Base-by-base conservation (phyloP, 1,140 invertebrate genomes). In the Heterodera carotae region DNA sequence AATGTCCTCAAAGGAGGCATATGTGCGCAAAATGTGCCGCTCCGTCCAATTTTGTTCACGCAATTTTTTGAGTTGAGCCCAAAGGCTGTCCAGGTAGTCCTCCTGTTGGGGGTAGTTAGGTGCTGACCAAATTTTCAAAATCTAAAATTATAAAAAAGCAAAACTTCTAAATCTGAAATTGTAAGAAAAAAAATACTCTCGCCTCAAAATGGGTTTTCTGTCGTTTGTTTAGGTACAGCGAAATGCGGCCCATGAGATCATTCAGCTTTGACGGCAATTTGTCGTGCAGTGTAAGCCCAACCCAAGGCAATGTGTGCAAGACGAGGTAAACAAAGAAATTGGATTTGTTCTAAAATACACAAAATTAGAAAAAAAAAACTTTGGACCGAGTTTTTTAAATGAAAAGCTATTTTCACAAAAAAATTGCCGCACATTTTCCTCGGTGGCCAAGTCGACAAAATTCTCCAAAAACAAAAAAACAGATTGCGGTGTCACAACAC, bases 271-370 rank as follows among this genome's bases (percentile, higher is more conserved):
- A n/a, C 22, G 73, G 74, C 18, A 31, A 34, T 36, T 75, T 72
- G 8, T 70, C 68, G 43, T 75, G 8, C 60, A 82, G 53, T 34
- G 33, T 39, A 12, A 25, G n/a, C 0, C 95, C 96, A 56, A 90
- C 94, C 95, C 95, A 98, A 0, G 96, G 96, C 53, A 99, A 88
- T 25, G 94, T 92, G 60, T 94, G 94, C 7, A 99, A 89, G 10
- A 98, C 95, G 25, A 93, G 92, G 89, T 94, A 98, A 27, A 97
- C 93, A 88, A 94, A 97, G 93, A 94, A 98, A 89, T 98, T 96
- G 76, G 94, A 92, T 78, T 96, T 91, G 31, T 93, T 92, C 91
- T 91, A 80, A 48, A 85, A 81, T 59, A 25, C 12, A 22, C 15
- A 22, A 56, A 27, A 59, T 10, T 15, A 73, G 18, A 10, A 71